Evolutionary conservation across 2,113 vertebrate genomes (phyloP), one percentile per base, ranked within the genome.

Genomic region (Lontra canadensis): DNA sequence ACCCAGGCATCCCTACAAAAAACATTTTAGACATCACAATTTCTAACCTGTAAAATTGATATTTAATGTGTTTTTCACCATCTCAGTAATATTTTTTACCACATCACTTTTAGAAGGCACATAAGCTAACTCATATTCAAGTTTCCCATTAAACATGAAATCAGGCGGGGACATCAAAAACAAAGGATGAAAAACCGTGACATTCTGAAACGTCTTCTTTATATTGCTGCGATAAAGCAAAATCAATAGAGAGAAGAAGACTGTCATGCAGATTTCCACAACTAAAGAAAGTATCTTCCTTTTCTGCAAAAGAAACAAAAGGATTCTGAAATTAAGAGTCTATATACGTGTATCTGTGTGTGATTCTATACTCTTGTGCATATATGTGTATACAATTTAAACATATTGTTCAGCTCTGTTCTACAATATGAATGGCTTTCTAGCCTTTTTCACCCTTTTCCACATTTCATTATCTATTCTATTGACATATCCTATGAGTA

Each of bases 231-330:
- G 99, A 17, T 99, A 97, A 49, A 99, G 97, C 0, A 99, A 98
- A 0, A 99, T 99, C 85, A 99, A 98, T 97, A 98, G 97, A 0
- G 99, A 99, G 31, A 99, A 99, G 63, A 99, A 98, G 95, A 99
- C 97, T 0, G 99, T 99, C 92, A 99, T 97, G 59, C 98, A 97
- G 29, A 99, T 98, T 97, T 99, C 99, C 17, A 99, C 98, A 97
- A 99, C 34, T 0, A 99, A 99, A 44, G 99, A 99, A 98, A 99
- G 74, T 97, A 99, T 99, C 96, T 99, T 99, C 49, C 99, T 99
- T 97, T 99, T 99, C 99, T 99, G 98, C 29, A 87, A 80, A 31
- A 69, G 44, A 94, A 76, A 92, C 2, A 63, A 74, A 55, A 78
- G 6, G 25, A n/a, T 0, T 12, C 12, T 13, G 44, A 71, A 89